A percentile compares a stretch with the other conserved stretches of the same genome.
These are phyloP conservation scores for Hanleya hanleyi DNA, from an alignment of 2,888 invertebrate species.

Conservation along the genomic window DNA sequence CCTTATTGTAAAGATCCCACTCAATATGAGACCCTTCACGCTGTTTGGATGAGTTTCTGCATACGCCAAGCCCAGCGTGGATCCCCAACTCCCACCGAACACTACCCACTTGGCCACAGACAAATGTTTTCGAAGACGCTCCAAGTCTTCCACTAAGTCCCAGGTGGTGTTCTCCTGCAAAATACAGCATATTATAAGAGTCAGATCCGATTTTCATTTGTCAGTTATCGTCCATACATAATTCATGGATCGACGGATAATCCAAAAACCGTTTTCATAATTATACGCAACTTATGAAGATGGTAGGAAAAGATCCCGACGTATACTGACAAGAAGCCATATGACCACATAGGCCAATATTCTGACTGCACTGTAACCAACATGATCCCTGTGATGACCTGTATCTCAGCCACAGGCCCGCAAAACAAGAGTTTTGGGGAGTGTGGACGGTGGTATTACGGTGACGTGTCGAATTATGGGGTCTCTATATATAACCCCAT, in stretches of 20 bases:
- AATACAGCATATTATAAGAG: background rate
- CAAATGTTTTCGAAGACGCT: conserved; percentile 59
- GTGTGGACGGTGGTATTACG: too few relatives aligned
- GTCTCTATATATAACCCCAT: too few relatives aligned
- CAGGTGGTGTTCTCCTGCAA: conserved; percentile 69
- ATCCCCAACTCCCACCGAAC: conserved; percentile 71
- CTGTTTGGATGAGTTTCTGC: conserved; percentile 62
- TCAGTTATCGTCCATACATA: background rate
- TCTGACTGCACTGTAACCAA: too few relatives aligned
- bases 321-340: too few relatives aligned
- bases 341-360: too few relatives aligned
- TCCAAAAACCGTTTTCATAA: too few relatives aligned
- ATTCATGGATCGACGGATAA: background rate
- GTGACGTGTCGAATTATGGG: too few relatives aligned
- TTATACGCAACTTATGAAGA: too few relatives aligned
- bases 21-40: conserved; percentile 64
- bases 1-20: conserved; percentile 63
- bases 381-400: too few relatives aligned
- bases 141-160: conserved; percentile 67
- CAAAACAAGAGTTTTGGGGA: too few relatives aligned
- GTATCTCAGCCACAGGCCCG: too few relatives aligned
- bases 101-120: conserved; percentile 68
- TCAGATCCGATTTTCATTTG: background rate
- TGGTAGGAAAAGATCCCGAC: too few relatives aligned
- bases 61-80: conserved; percentile 62